Evolutionary conservation across 1,140 invertebrate genomes (phyloP).

Genomic region (Odontomachus brunneus): DNA sequence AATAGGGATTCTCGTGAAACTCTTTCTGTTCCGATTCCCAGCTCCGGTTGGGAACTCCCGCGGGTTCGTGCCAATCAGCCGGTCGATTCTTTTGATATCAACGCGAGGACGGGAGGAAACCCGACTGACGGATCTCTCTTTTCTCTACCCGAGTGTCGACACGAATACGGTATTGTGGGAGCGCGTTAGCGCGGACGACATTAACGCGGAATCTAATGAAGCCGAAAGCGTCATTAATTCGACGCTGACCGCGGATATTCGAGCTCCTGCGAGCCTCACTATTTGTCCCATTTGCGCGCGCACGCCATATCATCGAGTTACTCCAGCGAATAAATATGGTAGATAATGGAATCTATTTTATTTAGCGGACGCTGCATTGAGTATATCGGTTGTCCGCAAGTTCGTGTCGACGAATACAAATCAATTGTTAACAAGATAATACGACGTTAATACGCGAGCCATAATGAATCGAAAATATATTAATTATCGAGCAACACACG

Average conservation of each 20-base stretch:
- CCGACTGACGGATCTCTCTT: slow-evolving; percentile 5
- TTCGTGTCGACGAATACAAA: no score
- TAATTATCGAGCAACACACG: not conserved
- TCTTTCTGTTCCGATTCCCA: slow-evolving; percentile 7
- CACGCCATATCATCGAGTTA: slow-evolving; percentile 5
- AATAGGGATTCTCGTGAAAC: slow-evolving; percentile 29
- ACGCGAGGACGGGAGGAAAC: no score
- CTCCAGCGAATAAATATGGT: not conserved
- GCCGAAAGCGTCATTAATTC: slow-evolving; percentile 3
- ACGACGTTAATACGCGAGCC: no score
- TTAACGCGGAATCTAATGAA: not conserved
- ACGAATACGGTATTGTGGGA: slow-evolving; percentile 8
- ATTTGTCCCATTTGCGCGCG: not conserved
- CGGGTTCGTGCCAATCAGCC: slow-evolving; percentile 15
- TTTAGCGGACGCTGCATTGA: not conserved
- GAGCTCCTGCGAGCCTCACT: not conserved
- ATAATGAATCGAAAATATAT: not conserved
- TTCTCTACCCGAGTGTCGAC: not conserved
- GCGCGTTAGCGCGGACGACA: not conserved
- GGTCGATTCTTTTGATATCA: slow-evolving; percentile 17
- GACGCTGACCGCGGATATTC: not conserved
- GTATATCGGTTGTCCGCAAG: no score
- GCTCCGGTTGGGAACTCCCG: not conserved
- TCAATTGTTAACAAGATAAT: no score
- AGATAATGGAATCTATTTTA: not conserved